Evolutionary conservation across 2,888 invertebrate species (phyloP), one percentile per base, ranked within the genome.

Genomic region (Lycocerus yunnanus): DNA sequence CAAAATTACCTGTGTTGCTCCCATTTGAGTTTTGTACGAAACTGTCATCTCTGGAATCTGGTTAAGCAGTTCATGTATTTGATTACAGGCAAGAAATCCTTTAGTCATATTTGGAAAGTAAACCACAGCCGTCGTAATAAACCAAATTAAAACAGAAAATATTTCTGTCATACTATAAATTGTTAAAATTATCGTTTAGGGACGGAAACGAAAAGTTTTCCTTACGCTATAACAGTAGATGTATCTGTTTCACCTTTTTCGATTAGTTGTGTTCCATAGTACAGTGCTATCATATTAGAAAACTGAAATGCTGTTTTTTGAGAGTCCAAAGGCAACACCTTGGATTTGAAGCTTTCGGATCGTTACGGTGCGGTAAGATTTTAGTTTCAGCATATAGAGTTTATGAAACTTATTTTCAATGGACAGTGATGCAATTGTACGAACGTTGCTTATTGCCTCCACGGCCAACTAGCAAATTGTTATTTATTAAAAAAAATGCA

Each of bases 21-120:
- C 79, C 11, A 85, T 82, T 67, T 82, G 79, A 1, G 78, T 69
- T 15, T 79, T 80, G 80, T 88, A 86, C 80, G 81, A 81, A 59
- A 5, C 8, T 5, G 5, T 43, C 5, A 94, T 90, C 79, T 89
- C 87, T 0, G 94, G 93, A 80, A 89, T 84, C 71, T 92, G 88
- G 67, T 90, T 88, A 0, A 95, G 87, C 58, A 94, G 86, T 21
- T 89, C 86, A 76, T 92, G 90, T 71, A 94, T 92, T 68, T 92
- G 90, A 11, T 90, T 90, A 1, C 94, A 94, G 0, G 95, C 93
- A 66, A 90, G 88, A 68, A 94, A 88, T 58, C 94, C 95, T 86
- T 94, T 94, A 80, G 93, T 93, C 87, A 95, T 92, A 85, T 95
- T 94, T 5, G 95, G 94, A 0, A 94, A 93, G 85, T 94, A 95